Percentiles rank a stretch among this genome's conserved stretches.
phyloP scores from a whole-genome alignment of 2,888 invertebrate genomes.

The Tiphia femorata region DNA sequence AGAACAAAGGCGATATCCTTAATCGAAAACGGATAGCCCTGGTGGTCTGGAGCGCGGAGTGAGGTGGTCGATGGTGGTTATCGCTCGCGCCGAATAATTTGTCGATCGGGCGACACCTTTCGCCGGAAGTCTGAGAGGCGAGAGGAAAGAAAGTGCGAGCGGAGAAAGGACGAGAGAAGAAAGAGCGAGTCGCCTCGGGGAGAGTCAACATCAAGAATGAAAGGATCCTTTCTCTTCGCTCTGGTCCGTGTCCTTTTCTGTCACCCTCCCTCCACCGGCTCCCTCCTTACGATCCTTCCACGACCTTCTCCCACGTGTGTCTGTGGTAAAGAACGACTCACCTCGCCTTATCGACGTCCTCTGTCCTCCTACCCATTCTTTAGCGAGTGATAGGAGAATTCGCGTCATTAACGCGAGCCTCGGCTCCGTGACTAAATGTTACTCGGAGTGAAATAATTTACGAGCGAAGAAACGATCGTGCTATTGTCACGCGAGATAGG shows the following conservation, averaged over 20 bases:
- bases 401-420: no score
- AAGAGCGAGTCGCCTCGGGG: background rate
- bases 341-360: background rate
- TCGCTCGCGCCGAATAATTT: slow-evolving; percentile 22
- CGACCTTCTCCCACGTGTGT: no score
- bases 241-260: no score
- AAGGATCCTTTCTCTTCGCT: background rate
- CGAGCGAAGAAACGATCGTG: no score
- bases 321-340: no score
- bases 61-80: slow-evolving; percentile 19
- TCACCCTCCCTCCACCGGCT: no score
- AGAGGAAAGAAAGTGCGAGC: background rate
- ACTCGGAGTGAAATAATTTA: no score
- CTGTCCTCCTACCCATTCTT: background rate
- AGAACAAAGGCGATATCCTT: slow-evolving; percentile 28
- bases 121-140: background rate
- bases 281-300: no score
- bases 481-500: no score
- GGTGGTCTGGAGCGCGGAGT: no score
- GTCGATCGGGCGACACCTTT: slow-evolving; percentile 10
- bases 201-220: background rate
- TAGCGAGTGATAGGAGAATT: background rate
- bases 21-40: slow-evolving; percentile 32
- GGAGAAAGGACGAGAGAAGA: background rate
- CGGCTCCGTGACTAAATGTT: no score